phyloP scores from a whole-genome alignment of 2,113 vertebrate species.

The Burhinus oedicnemus region DNA sequence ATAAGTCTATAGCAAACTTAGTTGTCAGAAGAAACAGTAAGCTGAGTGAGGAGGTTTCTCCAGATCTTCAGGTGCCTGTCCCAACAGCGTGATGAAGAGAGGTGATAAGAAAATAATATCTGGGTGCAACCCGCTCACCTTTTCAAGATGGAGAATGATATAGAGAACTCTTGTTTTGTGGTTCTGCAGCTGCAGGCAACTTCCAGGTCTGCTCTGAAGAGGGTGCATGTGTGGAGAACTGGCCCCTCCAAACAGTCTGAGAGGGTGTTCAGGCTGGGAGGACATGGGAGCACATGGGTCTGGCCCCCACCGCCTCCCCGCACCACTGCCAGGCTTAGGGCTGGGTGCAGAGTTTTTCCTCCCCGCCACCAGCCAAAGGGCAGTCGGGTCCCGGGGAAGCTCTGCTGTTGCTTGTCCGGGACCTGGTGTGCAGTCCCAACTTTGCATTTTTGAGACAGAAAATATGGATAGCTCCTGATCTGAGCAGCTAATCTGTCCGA shows the following conservation, averaged over 20 bases:
- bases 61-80: neutral
- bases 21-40: neutral
- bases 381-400: rapidly evolving
- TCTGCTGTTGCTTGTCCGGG: neutral
- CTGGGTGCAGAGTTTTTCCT: neutral
- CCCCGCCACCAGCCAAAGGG: neutral
- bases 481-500: neutral
- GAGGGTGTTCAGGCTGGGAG: neutral
- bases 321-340: neutral
- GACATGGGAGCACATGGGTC: rapidly evolving
- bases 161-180: neutral
- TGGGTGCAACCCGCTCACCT: rapidly evolving
- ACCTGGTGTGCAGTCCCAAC: neutral
- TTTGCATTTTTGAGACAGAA: neutral
- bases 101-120: neutral
- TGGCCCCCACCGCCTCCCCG: neutral
- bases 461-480: neutral
- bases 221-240: neutral
- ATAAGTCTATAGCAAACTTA: neutral
- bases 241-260: neutral
- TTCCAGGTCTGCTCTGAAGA: neutral
- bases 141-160: neutral
- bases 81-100: neutral
- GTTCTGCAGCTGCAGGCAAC: neutral
- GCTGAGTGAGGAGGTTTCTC: neutral